Conservation (phyloP, 2,797 vertebrate genomes). For the Moxostoma hubbsi region DNA sequence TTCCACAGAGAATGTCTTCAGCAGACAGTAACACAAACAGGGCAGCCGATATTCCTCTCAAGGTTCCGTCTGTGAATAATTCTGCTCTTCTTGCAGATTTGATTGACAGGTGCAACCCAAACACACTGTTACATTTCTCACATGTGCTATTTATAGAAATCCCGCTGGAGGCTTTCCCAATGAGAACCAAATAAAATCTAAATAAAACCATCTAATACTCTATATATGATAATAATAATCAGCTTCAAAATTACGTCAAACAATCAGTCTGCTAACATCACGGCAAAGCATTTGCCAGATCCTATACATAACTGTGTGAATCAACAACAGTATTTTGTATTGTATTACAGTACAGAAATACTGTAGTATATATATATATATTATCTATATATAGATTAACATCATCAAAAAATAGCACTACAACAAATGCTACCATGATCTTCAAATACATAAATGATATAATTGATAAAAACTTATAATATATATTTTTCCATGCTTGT, state of each 20-base stretch:
- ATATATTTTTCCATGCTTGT: too few species aligned
- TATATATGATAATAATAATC: slow-evolving; percentile 24
- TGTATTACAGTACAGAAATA: too few species aligned
- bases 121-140: slow-evolving; percentile 19
- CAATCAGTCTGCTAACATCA: slow-evolving; percentile 8
- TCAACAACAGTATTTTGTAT: too few species aligned
- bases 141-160: slow-evolving; percentile 34
- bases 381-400: too few species aligned
- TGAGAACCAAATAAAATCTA: slow-evolving; percentile 7
- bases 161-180: slow-evolving; percentile 11
- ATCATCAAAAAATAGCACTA: too few species aligned
- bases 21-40: slow-evolving; percentile 8
- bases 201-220: slow-evolving; percentile 22
- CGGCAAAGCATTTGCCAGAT: slow-evolving; percentile 18
- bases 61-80: slow-evolving; percentile 3
- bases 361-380: too few species aligned
- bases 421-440: too few species aligned
- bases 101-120: slow-evolving; percentile 36
- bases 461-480: too few species aligned
- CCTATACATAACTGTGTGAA: not conserved
- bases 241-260: slow-evolving; percentile 22
- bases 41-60: slow-evolving; percentile 23
- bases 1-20: slow-evolving; percentile 11
- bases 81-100: slow-evolving; percentile 19
- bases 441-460: too few species aligned